These are phyloP conservation scores for Adrianichthys oophorus DNA, from an alignment of 2,797 vertebrate species.

Conservation along the genomic window DNA sequence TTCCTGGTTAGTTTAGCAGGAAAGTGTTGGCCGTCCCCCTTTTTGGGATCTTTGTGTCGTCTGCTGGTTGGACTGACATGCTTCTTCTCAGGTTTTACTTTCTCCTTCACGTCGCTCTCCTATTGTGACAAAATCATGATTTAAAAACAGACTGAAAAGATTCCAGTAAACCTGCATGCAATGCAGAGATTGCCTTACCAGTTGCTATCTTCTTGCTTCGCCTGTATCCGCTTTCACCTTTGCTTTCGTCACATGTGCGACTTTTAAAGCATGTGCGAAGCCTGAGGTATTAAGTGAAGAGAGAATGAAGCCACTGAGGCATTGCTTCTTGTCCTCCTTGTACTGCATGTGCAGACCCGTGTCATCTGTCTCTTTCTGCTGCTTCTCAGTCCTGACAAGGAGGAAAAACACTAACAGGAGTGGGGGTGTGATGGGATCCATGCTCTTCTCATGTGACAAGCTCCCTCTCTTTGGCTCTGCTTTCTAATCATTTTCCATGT, in stretches of 20 bases:
- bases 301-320: constrained; percentile 20
- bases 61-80: constrained; percentile 1
- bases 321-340: constrained; percentile 43
- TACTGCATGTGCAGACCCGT: constrained; percentile 35
- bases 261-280: constrained; percentile 23
- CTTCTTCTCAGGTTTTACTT: constrained; percentile 15
- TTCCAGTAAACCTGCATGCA: not conserved
- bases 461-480: too few relatives aligned
- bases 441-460: too few relatives aligned
- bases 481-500: too few relatives aligned
- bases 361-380: constrained; percentile 49
- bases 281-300: constrained; percentile 27
- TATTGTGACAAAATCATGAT: constrained; percentile 1
- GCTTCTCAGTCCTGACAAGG: constrained; percentile 27
- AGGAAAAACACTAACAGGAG: constrained; percentile 10
- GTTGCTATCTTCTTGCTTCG: constrained; percentile 4
- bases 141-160: not conserved
- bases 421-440: too few relatives aligned
- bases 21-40: constrained; percentile 7
- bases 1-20: constrained; percentile 1
- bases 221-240: constrained; percentile 25
- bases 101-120: constrained; percentile 5
- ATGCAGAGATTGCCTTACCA: constrained; percentile 17
- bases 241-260: constrained; percentile 15
- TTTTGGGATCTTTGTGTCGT: constrained; percentile 18